Conservation (phyloP, 1,140 invertebrate genomes). For the Physella acuta region DNA sequence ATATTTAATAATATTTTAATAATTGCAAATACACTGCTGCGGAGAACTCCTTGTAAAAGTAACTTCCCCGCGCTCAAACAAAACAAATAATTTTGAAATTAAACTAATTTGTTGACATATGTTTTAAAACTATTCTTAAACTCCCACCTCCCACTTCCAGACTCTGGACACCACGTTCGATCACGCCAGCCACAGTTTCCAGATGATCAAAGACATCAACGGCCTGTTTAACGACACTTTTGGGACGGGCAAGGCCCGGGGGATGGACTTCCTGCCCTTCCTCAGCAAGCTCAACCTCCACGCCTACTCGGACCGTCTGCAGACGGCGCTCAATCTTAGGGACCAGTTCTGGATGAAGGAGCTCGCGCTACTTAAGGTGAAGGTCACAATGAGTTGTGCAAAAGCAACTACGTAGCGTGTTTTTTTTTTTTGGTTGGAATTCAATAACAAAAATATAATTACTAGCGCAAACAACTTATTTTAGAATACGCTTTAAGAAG, state of each 20-base stretch:
- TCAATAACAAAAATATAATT: no score
- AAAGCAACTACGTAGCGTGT: no score
- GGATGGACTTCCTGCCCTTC: constrained; percentile 39
- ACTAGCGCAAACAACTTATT: no score
- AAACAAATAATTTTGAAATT: no score
- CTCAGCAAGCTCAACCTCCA: constrained; percentile 26
- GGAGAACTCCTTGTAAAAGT: no score
- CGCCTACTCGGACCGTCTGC: constrained; percentile 23
- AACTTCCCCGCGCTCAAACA: no score
- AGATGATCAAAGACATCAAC: constrained; percentile 39
- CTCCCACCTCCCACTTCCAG: no score
- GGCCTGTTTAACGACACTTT: constrained; percentile 45
- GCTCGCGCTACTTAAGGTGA: constrained; percentile 27
- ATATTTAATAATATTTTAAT: no score
- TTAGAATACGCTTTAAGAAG: not conserved
- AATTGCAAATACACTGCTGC: no score
- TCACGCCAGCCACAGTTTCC: constrained; percentile 26
- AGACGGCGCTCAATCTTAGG: constrained; percentile 36
- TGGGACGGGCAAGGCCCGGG: constrained; percentile 37
- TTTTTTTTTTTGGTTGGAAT: no score
- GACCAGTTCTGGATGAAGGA: constrained; percentile 39
- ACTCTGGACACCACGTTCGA: constrained; percentile 35
- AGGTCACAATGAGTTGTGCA: not conserved
- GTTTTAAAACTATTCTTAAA: no score
- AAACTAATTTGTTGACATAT: no score